phyloP scores from a whole-genome alignment of 2,888 invertebrate genomes.

The Alcis repandata region DNA sequence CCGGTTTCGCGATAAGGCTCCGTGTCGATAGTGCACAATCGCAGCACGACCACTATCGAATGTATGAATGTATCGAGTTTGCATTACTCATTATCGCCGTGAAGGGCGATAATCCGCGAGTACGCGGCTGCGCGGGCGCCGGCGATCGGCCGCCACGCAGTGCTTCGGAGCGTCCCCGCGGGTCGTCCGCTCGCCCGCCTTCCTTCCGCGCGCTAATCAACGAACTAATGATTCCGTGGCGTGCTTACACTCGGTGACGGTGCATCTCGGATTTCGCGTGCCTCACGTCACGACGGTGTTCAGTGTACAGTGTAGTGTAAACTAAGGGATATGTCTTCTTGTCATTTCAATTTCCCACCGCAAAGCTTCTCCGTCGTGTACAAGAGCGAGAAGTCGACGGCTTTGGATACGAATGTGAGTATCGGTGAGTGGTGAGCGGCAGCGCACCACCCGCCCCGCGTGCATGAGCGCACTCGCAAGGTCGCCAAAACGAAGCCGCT shows the following conservation, averaged over 20 bases:
- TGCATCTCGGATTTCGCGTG: constrained; percentile 64
- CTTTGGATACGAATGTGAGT: constrained; percentile 74
- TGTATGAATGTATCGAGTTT: constrained; percentile 69
- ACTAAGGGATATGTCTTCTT: constrained; percentile 65
- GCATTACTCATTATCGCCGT: constrained; percentile 74
- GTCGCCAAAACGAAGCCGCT: constrained; percentile 60
- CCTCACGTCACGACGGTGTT: constrained; percentile 49
- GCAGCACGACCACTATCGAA: constrained; percentile 62
- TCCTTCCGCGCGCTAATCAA: constrained; percentile 34
- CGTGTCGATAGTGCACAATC: constrained; percentile 64
- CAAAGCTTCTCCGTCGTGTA: constrained; percentile 80
- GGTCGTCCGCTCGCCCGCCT: constrained; percentile 57
- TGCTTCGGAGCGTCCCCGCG: constrained; percentile 26
- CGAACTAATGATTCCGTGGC: constrained; percentile 47
- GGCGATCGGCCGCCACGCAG: constrained; percentile 46
- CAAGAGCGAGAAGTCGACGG: constrained; percentile 62
- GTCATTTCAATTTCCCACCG: constrained; percentile 77
- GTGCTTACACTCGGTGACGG: constrained; percentile 56
- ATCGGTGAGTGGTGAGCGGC: constrained; percentile 59
- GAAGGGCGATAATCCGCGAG: constrained; percentile 73
- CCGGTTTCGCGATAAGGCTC: constrained; percentile 72
- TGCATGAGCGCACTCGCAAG: constrained; percentile 72
- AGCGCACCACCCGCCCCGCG: constrained; percentile 59
- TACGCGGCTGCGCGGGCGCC: constrained; percentile 60
- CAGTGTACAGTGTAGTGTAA: constrained; percentile 61